phyloP scores from a whole-genome alignment of 2,888 invertebrate species.

The Mythimna ferrago region DNA sequence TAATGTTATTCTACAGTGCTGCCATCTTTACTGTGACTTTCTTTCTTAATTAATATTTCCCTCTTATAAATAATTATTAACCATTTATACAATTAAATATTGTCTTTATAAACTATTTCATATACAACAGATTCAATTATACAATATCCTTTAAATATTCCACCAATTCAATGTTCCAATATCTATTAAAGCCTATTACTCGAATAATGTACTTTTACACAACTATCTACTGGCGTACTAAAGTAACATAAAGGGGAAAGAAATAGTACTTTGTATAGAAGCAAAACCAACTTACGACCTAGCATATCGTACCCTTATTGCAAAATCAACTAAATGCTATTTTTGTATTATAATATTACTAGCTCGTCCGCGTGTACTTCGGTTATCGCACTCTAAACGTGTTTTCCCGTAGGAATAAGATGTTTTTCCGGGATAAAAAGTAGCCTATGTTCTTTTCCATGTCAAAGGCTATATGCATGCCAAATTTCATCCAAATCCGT shows the following conservation, averaged over 20 bases:
- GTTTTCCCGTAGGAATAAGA: no score
- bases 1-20: constrained; percentile 19
- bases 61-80: constrained; percentile 29
- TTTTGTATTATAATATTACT: no score
- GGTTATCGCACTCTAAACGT: no score
- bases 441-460: no score
- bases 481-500: no score
- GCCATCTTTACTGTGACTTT: constrained; percentile 13
- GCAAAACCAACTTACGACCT: constrained; percentile 6
- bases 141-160: constrained; percentile 28
- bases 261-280: constrained; percentile 17
- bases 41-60: not conserved
- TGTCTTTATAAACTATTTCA: constrained; percentile 26
- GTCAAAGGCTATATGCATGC: no score
- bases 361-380: no score
- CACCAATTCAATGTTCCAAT: constrained; percentile 48
- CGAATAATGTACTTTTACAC: constrained; percentile 19
- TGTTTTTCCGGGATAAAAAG: no score
- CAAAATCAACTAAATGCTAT: no score
- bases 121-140: constrained; percentile 13
- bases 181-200: constrained; percentile 32
- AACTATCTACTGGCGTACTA: constrained; percentile 46
- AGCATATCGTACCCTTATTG: no score
- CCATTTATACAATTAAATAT: constrained; percentile 41
- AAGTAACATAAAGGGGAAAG: constrained; percentile 5